Evolutionary conservation across 2,888 invertebrate genomes (phyloP).

Genomic region (Sinodicranocentrus sp.): DNA sequence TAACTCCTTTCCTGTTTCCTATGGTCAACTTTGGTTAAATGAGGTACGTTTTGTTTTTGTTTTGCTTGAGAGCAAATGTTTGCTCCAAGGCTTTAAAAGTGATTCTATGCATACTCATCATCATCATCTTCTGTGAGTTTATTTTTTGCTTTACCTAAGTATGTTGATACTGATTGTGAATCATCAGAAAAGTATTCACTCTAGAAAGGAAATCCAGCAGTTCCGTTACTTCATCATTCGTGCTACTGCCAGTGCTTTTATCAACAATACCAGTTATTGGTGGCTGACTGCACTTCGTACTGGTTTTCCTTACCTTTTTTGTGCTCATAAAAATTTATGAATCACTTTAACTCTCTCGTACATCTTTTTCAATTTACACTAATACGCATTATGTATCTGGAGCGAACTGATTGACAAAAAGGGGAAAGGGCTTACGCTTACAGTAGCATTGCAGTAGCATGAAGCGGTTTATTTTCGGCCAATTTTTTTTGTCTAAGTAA

Average conservation of each 20-base stretch:
- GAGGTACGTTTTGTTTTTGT: too few species aligned
- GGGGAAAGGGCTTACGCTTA: too few species aligned
- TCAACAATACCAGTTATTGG: slow-evolving; percentile 5
- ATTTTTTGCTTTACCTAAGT: background rate
- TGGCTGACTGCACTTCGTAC: background rate
- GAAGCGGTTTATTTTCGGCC: too few species aligned
- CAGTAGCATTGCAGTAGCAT: too few species aligned
- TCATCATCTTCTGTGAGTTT: background rate
- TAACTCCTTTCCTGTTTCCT: too few species aligned
- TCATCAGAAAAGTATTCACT: slow-evolving; percentile 1
- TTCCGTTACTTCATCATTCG: background rate
- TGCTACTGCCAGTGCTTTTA: background rate
- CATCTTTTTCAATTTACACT: background rate
- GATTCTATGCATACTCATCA: background rate
- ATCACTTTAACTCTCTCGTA: background rate
- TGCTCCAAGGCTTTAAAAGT: background rate
- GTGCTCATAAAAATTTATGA: slow-evolving; percentile 14
- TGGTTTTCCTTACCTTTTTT: background rate
- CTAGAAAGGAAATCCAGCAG: background rate
- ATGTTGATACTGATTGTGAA: too few species aligned
- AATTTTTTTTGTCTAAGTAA: too few species aligned
- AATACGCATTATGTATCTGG: background rate
- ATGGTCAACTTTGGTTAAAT: too few species aligned
- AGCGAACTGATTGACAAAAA: background rate
- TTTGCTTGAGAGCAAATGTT: too few species aligned